Conservation (phyloP, 2,797 vertebrate species). For the Peromyscus nudipes region DNA sequence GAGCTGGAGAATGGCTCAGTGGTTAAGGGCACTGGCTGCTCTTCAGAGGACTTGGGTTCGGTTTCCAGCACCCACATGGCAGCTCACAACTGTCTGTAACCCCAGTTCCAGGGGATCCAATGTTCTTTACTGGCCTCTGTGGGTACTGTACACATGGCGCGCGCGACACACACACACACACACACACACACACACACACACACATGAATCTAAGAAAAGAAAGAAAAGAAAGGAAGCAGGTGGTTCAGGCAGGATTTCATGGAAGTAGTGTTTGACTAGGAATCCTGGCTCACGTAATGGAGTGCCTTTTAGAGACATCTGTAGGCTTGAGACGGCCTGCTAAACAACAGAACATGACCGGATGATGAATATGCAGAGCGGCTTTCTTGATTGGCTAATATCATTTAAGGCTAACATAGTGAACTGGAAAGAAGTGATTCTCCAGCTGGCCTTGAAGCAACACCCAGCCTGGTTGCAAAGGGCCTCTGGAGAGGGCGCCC, state of each 20-base stretch:
- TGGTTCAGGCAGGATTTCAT: background rate
- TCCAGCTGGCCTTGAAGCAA: background rate
- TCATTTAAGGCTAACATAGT: background rate
- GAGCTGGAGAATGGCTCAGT: too few species aligned
- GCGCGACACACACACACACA: background rate
- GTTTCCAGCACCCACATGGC: background rate
- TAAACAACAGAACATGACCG: too few species aligned
- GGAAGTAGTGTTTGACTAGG: background rate
- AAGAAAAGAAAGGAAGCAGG: background rate
- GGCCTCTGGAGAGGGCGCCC: too few species aligned
- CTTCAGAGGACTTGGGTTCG: background rate
- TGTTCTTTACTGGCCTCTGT: background rate
- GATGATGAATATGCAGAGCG: background rate
- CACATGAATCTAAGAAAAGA: background rate
- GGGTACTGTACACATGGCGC: background rate
- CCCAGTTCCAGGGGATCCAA: background rate
- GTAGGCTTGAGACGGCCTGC: background rate
- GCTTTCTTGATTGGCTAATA: background rate
- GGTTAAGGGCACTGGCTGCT: too few species aligned
- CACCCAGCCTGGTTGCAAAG: background rate
- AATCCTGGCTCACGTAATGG: accelerated
- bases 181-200: too few species aligned
- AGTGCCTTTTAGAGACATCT: background rate
- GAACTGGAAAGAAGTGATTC: background rate
- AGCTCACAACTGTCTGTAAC: background rate